These are phyloP conservation scores for Sympetrum striolatum DNA, from an alignment of 2,888 invertebrate species.

Conservation along the genomic window DNA sequence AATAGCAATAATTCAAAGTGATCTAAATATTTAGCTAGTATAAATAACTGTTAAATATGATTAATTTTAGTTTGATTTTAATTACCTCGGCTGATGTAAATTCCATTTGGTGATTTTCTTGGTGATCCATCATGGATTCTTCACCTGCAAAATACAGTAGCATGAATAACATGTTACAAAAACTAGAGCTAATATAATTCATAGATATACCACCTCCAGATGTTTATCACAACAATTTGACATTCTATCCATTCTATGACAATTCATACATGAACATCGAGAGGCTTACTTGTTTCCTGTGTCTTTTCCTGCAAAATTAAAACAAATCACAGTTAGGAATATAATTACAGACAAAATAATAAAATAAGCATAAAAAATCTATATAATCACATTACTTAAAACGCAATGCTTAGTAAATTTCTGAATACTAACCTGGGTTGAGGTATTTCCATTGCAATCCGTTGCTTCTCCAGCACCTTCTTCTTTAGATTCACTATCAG, in stretches of 20 bases:
- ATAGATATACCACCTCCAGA: not conserved
- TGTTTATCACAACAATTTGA: not conserved
- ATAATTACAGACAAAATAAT: not conserved
- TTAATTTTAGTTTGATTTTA: not conserved
- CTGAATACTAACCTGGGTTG: not conserved
- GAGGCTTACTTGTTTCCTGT: conserved; percentile 14
- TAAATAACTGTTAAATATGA: no score
- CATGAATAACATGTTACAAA: not conserved
- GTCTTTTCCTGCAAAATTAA: not conserved
- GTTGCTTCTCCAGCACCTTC: not conserved
- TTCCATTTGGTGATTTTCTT: not conserved
- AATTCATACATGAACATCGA: not conserved
- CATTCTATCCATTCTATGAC: not conserved
- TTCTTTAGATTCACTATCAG: not conserved
- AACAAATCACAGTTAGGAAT: not conserved
- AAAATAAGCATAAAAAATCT: no score
- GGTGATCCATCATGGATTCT: not conserved
- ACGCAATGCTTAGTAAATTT: no score
- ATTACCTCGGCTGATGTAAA: conserved; percentile 3
- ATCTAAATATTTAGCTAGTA: no score
- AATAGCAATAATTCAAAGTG: no score
- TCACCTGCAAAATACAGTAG: not conserved
- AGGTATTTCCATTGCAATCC: not conserved
- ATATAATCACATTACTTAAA: not conserved
- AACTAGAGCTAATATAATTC: not conserved